A percentile compares a stretch with the other conserved stretches of the same genome.
Conservation (phyloP, 2,888 invertebrate genomes). For the Morpho deidamia region DNA sequence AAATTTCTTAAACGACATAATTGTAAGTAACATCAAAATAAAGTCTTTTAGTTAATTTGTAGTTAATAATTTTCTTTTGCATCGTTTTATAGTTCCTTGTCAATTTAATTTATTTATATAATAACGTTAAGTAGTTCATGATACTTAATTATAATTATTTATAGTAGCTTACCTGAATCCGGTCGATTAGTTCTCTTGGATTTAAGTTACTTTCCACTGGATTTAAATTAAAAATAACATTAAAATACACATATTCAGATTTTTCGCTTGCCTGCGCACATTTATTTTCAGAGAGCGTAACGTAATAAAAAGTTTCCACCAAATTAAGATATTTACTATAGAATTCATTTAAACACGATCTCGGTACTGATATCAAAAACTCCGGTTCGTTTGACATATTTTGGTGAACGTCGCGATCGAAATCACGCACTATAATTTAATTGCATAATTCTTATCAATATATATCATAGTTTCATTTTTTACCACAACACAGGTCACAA, state of each 20-base stretch:
- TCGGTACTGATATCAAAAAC: constrained; percentile 62
- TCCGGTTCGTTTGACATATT: constrained; percentile 69
- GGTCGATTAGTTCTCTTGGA: constrained; percentile 55
- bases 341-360: constrained; percentile 61
- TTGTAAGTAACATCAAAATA: too few relatives aligned
- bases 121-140: too few relatives aligned
- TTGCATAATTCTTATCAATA: constrained; percentile 61
- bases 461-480: constrained; percentile 27
- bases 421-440: constrained; percentile 44
- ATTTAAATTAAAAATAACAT: constrained; percentile 64
- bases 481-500: constrained; percentile 24
- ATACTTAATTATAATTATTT: neutral
- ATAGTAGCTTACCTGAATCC: constrained; percentile 60
- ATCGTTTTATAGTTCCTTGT: too few relatives aligned
- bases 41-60: too few relatives aligned
- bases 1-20: too few relatives aligned
- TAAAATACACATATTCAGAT: constrained; percentile 60
- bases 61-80: too few relatives aligned
- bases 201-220: constrained; percentile 61
- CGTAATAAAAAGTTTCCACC: constrained; percentile 74
- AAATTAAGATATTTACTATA: constrained; percentile 66
- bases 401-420: constrained; percentile 35
- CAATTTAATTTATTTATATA: too few relatives aligned
- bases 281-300: constrained; percentile 65
- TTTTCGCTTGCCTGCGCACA: constrained; percentile 48